Conservation (phyloP, 2,113 vertebrate species). For the Odontesthes bonariensis region DNA sequence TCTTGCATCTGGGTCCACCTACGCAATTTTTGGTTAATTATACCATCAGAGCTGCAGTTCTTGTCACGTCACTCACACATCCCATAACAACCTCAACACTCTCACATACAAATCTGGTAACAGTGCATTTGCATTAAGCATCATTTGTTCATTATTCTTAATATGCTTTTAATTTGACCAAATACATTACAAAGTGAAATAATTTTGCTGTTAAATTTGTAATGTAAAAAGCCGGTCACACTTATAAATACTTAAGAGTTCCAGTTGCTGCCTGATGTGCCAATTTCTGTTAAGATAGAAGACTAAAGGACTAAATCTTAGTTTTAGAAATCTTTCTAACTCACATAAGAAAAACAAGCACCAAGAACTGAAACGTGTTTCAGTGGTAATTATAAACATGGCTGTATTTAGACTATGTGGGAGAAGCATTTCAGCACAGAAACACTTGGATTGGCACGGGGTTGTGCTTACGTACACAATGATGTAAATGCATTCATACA, state of each 20-base stretch:
- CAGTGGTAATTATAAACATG: constrained; percentile 6
- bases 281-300: not conserved
- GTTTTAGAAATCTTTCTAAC: constrained; percentile 19
- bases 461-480: constrained; percentile 48
- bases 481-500: constrained; percentile 54
- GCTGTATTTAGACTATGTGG: constrained; percentile 51
- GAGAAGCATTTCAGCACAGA: constrained; percentile 38
- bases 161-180: not conserved
- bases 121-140: not conserved
- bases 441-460: constrained; percentile 29
- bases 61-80: not conserved
- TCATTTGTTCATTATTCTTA: not conserved
- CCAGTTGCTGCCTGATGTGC: not conserved
- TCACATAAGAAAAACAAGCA: not conserved
- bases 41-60: not conserved
- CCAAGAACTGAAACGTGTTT: not conserved
- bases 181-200: too few species aligned
- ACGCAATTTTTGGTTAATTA: not conserved
- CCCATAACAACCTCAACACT: not conserved
- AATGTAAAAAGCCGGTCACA: not conserved
- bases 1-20: not conserved
- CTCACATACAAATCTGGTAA: not conserved
- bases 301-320: not conserved
- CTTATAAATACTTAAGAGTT: not conserved
- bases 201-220: not conserved